Evolutionary conservation across 2,888 invertebrate genomes (phyloP), one percentile per base, ranked within the genome.

Genomic region (Hyalella azteca): DNA sequence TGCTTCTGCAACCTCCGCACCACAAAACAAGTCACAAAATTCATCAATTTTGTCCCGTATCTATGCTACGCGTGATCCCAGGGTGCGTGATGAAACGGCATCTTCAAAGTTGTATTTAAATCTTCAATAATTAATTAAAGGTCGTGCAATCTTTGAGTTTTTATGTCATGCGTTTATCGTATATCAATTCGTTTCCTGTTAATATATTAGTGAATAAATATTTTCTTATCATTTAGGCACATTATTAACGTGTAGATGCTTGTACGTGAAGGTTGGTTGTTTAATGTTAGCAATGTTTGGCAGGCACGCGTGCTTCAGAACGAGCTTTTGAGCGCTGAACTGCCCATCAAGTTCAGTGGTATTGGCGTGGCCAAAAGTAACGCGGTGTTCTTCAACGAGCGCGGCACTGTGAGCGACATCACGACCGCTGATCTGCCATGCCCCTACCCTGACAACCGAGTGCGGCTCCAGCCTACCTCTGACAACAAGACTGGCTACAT

Each of bases 361-460:
- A 93, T 96, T 86, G 92, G 93, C 0, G 93, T 93, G 86, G 90
- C 92, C 60, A 92, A 93, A 85, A 90, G 90, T 75, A 91, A 91
- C 86, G 91, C 92, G 4, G 92, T 92, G 85, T 92, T 93, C 87
- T 90, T 91, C 3, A 93, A 93, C 7, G 95, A 95, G 0, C 88
- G 93, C 80, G 88, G 92, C 82, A 91, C 93, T 7, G 94, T 94
- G 86, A 94, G 91, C 86, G 86, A 87, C 32, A 85, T 86, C 32
- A 86, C 90, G 75, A 91, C 91, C 86, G 88, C 91, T 87, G 90
- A 91, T 81, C 93, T 94, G 87, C 92, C 94, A 85, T 90, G 96
- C 84, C 97, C 97, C 0, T 97, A 97, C 87, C 96, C 95, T 86
- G 95, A 95, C 87, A 96, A 95, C 88, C 89, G 96, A 77, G 93